phyloP scores from a whole-genome alignment of 2,797 vertebrate species.

The Pantherophis alleghaniensis region DNA sequence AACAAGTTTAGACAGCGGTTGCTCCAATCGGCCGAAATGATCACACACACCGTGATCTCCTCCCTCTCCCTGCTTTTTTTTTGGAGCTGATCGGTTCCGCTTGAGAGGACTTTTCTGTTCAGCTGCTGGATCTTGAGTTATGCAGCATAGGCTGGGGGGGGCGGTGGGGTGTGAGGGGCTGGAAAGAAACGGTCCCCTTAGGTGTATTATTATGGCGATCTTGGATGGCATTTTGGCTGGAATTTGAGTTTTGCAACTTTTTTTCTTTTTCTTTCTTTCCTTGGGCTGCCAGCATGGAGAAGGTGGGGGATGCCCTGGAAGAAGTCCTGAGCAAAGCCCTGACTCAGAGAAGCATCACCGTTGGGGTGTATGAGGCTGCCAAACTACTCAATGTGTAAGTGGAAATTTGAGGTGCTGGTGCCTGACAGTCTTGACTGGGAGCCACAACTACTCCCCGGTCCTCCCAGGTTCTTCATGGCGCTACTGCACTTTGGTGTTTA shows the following conservation, averaged over 20 bases:
- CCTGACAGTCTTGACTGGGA: background rate
- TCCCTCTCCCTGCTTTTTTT: background rate
- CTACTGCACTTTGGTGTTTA: background rate
- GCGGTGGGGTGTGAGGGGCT: rapidly evolving
- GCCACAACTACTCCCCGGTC: background rate
- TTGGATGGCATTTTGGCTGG: background rate
- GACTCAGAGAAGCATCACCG: conserved; percentile 90
- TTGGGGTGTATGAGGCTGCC: conserved; percentile 92
- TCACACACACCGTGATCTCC: too few species aligned
- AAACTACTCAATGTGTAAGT: conserved; percentile 96
- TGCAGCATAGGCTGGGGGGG: background rate
- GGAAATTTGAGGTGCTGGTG: background rate
- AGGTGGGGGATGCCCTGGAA: conserved; percentile 86
- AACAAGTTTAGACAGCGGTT: background rate
- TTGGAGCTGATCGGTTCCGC: background rate
- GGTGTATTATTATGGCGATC: background rate
- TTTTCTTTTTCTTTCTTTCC: too few species aligned
- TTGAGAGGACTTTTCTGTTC: background rate
- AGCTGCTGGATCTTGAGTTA: background rate
- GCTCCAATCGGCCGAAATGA: background rate
- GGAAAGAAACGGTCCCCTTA: conserved; percentile 7
- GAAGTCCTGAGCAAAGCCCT: conserved; percentile 89
- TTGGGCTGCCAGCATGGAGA: conserved; percentile 82
- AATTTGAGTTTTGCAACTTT: background rate
- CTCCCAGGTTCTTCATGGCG: background rate